These are phyloP conservation scores for Epirrhoe alternata DNA, from an alignment of 2,888 invertebrate species.

Conservation along the genomic window DNA sequence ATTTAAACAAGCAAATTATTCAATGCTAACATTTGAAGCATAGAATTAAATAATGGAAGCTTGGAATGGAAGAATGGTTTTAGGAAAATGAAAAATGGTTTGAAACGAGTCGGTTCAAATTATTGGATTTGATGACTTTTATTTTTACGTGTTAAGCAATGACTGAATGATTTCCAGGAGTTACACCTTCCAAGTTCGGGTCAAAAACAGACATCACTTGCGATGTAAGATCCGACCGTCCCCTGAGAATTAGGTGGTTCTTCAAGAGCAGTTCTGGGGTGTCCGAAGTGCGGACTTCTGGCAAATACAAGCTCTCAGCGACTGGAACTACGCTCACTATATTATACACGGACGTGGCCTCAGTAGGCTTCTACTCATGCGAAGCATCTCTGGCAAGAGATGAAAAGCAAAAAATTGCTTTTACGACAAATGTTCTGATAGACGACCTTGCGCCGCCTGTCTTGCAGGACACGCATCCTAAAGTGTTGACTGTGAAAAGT, in stretches of 20 bases:
- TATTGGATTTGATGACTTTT: no score
- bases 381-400: slow-evolving; percentile 26
- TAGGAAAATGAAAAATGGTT: no score
- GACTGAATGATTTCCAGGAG: slow-evolving; percentile 18
- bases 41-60: no score
- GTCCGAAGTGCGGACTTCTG: slow-evolving; percentile 20
- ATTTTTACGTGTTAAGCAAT: no score
- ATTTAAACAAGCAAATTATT: no score
- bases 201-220: slow-evolving; percentile 27
- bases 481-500: slow-evolving; percentile 2
- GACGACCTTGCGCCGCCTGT: slow-evolving; percentile 23
- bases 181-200: slow-evolving; percentile 23
- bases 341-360: slow-evolving; percentile 26
- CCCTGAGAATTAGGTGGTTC: slow-evolving; percentile 36
- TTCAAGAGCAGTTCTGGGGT: slow-evolving; percentile 3
- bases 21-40: no score
- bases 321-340: slow-evolving; percentile 33
- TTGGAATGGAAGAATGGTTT: no score
- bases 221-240: slow-evolving; percentile 28
- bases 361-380: slow-evolving; percentile 38
- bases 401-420: slow-evolving; percentile 14
- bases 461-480: slow-evolving; percentile 1
- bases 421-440: slow-evolving; percentile 23
- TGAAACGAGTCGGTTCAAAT: background rate
- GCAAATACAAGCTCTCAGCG: slow-evolving; percentile 25